phyloP scores from a whole-genome alignment of 2,113 vertebrate genomes.

The Hymenochirus boettgeri region DNA sequence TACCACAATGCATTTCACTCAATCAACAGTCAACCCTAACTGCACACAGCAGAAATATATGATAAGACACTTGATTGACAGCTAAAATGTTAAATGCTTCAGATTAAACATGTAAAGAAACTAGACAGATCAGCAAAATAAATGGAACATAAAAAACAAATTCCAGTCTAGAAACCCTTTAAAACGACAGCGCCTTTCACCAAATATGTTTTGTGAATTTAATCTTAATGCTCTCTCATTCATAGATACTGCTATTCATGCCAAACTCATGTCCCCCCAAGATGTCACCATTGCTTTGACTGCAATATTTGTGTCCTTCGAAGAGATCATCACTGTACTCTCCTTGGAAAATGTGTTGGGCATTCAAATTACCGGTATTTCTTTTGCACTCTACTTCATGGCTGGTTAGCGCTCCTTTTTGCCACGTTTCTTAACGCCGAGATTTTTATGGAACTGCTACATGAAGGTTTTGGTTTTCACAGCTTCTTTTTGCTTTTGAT shows the following conservation, averaged over 20 bases:
- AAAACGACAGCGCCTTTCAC: too few species aligned
- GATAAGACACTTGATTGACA: too few species aligned
- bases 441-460: constrained; percentile 73
- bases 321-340: constrained; percentile 85
- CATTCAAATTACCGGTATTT: constrained; percentile 80
- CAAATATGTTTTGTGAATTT: too few species aligned
- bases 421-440: constrained; percentile 78
- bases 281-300: constrained; percentile 79
- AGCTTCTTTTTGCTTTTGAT: constrained; percentile 72
- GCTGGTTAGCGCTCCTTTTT: constrained; percentile 72
- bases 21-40: too few species aligned
- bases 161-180: too few species aligned
- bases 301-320: constrained; percentile 80
- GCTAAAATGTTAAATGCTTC: too few species aligned
- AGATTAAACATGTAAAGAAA: too few species aligned
- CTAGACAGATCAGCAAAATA: too few species aligned
- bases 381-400: constrained; percentile 74
- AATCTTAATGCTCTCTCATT: neutral
- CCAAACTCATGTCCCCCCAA: constrained; percentile 79
- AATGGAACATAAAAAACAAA: too few species aligned
- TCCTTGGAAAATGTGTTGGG: constrained; percentile 82
- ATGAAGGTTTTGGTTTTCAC: constrained; percentile 72
- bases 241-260: constrained; percentile 81
- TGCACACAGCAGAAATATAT: too few species aligned
- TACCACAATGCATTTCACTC: too few species aligned